Evolutionary conservation across 2,113 vertebrate genomes (phyloP).

Genomic region (Eolophus roseicapilla): DNA sequence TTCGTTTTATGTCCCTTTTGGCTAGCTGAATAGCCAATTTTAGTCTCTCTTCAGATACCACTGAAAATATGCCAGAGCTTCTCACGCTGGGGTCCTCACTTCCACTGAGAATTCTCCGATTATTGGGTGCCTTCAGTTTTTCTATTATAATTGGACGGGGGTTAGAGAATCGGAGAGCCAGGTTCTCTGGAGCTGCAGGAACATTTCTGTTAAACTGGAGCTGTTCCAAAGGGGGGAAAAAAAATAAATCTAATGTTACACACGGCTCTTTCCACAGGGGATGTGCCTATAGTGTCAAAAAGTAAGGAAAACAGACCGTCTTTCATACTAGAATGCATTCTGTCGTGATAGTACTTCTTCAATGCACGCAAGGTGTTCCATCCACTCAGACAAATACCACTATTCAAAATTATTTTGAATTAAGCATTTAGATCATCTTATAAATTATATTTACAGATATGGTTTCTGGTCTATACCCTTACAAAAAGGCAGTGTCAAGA

Average conservation of each 20-base stretch:
- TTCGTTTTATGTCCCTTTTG: slow-evolving; percentile 83
- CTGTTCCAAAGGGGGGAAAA: slow-evolving; percentile 63
- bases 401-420: neutral
- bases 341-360: neutral
- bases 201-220: slow-evolving; percentile 84
- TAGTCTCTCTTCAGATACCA: slow-evolving; percentile 88
- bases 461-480: neutral
- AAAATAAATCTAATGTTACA: neutral
- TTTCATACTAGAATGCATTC: neutral
- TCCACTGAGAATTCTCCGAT: neutral
- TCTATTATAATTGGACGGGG: slow-evolving; percentile 88
- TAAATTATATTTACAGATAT: neutral
- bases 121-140: slow-evolving; percentile 72
- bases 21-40: slow-evolving; percentile 84
- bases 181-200: slow-evolving; percentile 74
- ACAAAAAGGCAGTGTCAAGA: neutral
- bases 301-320: neutral
- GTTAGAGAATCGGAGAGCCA: slow-evolving; percentile 74
- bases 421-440: neutral
- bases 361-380: neutral
- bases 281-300: neutral
- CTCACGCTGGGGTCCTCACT: slow-evolving; percentile 41
- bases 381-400: neutral
- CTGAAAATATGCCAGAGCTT: slow-evolving; percentile 80
- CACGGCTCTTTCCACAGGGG: neutral